These are phyloP conservation scores for Chymomyza caudatula DNA, from an alignment of 2,888 invertebrate genomes.

Conservation along the genomic window DNA sequence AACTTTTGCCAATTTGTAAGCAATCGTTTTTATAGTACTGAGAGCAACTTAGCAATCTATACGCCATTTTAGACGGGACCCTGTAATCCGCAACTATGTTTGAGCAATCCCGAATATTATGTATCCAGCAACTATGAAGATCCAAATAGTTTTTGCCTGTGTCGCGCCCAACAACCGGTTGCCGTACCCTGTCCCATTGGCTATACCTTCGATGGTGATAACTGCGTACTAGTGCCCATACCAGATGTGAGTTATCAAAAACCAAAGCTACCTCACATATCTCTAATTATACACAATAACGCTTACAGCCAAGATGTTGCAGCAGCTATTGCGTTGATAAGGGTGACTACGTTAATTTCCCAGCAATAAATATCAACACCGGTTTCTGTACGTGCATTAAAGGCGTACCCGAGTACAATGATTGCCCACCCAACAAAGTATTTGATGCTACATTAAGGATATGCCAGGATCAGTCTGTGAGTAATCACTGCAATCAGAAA, in stretches of 20 bases:
- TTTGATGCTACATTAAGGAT: conserved; percentile 17
- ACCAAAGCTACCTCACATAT: no score
- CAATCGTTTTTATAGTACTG: neutral
- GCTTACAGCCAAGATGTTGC: conserved; percentile 56
- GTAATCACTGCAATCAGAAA: neutral
- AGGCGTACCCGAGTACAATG: conserved; percentile 25
- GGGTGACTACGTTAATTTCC: conserved; percentile 29
- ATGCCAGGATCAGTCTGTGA: conserved; percentile 21
- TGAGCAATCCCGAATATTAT: conserved; percentile 30
- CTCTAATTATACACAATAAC: no score
- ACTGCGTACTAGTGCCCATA: conserved; percentile 24
- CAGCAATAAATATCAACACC: conserved; percentile 32
- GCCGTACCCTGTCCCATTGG: conserved; percentile 63
- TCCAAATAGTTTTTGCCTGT: conserved; percentile 64
- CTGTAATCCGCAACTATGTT: conserved; percentile 63
- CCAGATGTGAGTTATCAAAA: conserved; percentile 49
- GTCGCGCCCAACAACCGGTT: conserved; percentile 43
- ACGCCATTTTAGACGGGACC: conserved; percentile 53
- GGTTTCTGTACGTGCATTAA: conserved; percentile 59
- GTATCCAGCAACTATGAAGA: conserved; percentile 47
- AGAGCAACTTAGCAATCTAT: neutral
- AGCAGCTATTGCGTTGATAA: conserved; percentile 37
- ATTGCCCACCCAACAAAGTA: conserved; percentile 33
- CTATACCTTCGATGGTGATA: conserved; percentile 43
- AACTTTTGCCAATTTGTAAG: conserved; percentile 58